Percentiles rank a stretch among this genome's conserved stretches.
Evolutionary conservation across 2,113 vertebrate genomes (phyloP).

Genomic region (Macroglossus sobrinus): DNA sequence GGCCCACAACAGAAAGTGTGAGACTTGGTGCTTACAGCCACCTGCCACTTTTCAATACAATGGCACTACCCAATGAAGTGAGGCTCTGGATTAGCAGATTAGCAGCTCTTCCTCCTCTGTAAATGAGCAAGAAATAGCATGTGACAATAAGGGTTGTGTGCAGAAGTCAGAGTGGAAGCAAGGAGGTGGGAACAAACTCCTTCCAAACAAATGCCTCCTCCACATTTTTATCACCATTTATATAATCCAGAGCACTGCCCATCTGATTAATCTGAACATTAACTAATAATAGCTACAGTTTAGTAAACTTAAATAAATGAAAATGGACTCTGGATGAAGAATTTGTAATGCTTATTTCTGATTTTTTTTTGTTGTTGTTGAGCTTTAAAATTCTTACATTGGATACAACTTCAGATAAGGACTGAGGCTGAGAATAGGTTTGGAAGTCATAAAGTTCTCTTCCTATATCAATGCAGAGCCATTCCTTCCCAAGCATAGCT

Average conservation of each 20-base stretch:
- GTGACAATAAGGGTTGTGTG: not conserved
- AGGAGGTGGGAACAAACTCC: not conserved
- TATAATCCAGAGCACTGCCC: not conserved
- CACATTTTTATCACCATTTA: not conserved
- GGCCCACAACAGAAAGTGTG: not conserved
- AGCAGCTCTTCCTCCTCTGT: not conserved
- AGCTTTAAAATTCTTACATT: constrained; percentile 56
- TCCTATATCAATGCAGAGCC: not conserved
- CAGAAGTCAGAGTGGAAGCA: not conserved
- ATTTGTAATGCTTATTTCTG: constrained; percentile 20
- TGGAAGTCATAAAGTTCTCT: constrained; percentile 19
- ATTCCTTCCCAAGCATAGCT: constrained; percentile 3
- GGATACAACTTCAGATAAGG: constrained; percentile 57
- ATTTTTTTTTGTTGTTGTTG: constrained; percentile 44
- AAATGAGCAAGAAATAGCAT: not conserved
- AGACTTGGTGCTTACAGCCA: not conserved
- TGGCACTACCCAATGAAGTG: not conserved
- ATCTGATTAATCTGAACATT: not conserved
- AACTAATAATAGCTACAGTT: constrained; percentile 12
- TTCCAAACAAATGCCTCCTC: not conserved
- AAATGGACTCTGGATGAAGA: constrained; percentile 29
- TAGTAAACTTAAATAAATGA: constrained; percentile 13
- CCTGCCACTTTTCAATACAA: not conserved
- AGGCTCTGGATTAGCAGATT: not conserved
- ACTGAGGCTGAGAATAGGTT: constrained; percentile 22